Evolutionary conservation across 2,113 vertebrate species (phyloP), one percentile per base, ranked within the genome.

Genomic region (Grammomys surdaster): DNA sequence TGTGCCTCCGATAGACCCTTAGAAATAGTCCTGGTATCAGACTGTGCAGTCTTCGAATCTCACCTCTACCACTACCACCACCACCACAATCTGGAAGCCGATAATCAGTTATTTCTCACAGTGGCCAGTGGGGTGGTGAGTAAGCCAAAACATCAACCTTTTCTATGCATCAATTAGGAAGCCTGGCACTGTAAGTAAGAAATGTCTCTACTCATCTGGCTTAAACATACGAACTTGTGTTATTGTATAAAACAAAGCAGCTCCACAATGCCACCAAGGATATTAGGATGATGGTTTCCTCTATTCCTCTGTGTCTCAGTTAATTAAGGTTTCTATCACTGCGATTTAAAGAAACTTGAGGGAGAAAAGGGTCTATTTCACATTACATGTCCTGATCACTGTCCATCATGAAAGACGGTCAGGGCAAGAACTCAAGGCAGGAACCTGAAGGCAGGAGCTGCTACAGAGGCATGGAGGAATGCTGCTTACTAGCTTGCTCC

Each of bases 21-120:
- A 78, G 89, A 96, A 94, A 84, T 51, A 91, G 82, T 13, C 48
- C 78, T 72, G 24, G 70, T 93, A 80, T 90, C 88, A 95, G 48
- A 96, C 12, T 56, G n/a, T 40, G 19, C 0, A 17, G 28, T 56
- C 8, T 89, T 31, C 48, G 84, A 22, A 14, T 58, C 65, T 96
- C 82, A 82, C 43, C 70, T 94, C n/a, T 20, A 80, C n/a, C 17
- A 67, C 48, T 20, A 54, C 12, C 3, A 9, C 2, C 0, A 8
- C 4, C 8, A 92, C 24, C 19, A 33, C 40, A 89, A 16, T 75
- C 36, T 82, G 81, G 20, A 85, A 93, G 51, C 58, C 1, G 43
- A 69, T 13, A 46, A 28, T 60, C 22, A 54, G 54, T 48, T 13
- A 69, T 78, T 84, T 84, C 17, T 51, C 67, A 70, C 31, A 46